Base-by-base conservation (phyloP, 2,113 vertebrate species). In the Elephantulus edwardii region DNA sequence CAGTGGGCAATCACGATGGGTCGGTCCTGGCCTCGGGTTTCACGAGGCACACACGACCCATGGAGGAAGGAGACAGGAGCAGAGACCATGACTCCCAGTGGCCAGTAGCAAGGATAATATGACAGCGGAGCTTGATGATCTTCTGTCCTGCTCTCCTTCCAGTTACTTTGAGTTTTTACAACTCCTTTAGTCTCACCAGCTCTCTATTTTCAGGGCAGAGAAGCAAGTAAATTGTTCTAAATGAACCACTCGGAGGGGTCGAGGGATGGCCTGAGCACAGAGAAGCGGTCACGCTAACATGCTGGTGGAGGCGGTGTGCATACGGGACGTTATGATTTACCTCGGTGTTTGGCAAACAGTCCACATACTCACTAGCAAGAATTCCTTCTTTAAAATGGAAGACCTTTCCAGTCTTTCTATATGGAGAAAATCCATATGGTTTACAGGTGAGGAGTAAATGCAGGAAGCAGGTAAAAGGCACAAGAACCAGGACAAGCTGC, bases 111-210 rank as follows among this genome's bases (percentile, higher is more conserved):
- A 83, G 24, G 48, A 60, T 75, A 71, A 60, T 74, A 30, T 50
- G 68, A 80, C 64, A 50, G 84, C 42, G 66, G 62, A 68, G 70
- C n/a, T 78, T 13, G 35, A 68, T 70, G 46, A 6, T 22, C 78
- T 88, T 71, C 42, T n/a, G n/a, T 30, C 74, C 26, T 19, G 40
- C 24, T 75, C 60, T 66, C 28, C 60, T 33, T 68, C 85, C 33
- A 84, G 42, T 83, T 50, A 66, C 70, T 83, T 90, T 87, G 72
- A 60, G 68, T 87, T 92, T 79, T 80, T 87, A 92, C 12, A 72
- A 71, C 44, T n/a, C 38, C 50, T 89, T 89, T 76, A 77, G 83
- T 86, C 62, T 62, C 82, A 78, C 54, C 82, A 94, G 71, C 40
- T 77, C 77, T 86, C 1, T 35, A 87, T 74, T 83, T 79, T 89